These are phyloP conservation scores for Hirundichthys speculiger DNA, from an alignment of 2,113 vertebrate genomes.

Conservation along the genomic window DNA sequence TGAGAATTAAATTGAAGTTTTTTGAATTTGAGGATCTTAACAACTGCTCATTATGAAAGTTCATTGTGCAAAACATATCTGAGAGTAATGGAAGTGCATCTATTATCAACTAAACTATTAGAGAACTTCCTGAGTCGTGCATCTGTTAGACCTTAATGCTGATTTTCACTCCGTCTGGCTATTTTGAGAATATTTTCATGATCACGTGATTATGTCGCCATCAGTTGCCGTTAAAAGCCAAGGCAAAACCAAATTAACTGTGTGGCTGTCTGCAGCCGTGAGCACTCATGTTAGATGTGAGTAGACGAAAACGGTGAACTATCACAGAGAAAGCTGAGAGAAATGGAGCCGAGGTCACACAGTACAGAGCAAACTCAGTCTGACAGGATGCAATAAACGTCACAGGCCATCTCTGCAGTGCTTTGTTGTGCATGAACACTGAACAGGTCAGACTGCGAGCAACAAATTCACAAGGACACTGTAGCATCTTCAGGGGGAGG, in stretches of 20 bases:
- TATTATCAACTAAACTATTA: too few species aligned
- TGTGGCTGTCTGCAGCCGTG: background rate
- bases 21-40: background rate
- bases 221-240: constrained; percentile 6
- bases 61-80: constrained; percentile 2
- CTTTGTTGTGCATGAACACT: background rate
- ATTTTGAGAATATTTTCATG: background rate
- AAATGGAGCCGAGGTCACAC: constrained; percentile 14
- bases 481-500: too few species aligned
- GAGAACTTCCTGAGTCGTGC: constrained; percentile 18
- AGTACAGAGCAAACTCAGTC: constrained; percentile 7
- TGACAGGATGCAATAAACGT: constrained; percentile 17
- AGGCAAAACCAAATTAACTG: constrained; percentile 4
- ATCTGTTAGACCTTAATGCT: constrained; percentile 2
- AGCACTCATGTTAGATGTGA: background rate
- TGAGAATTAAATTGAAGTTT: constrained; percentile 10
- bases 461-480: too few species aligned
- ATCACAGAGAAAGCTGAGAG: constrained; percentile 13
- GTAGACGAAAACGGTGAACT: background rate
- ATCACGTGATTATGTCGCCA: background rate
- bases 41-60: constrained; percentile 20
- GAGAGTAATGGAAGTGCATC: constrained; percentile 1
- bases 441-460: too few species aligned
- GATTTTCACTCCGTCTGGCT: constrained; percentile 14
- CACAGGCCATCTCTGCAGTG: constrained; percentile 1